Percentiles rank a stretch among this genome's conserved stretches.
Conservation (phyloP, 2,888 invertebrate genomes). For the Ophion costatus region DNA sequence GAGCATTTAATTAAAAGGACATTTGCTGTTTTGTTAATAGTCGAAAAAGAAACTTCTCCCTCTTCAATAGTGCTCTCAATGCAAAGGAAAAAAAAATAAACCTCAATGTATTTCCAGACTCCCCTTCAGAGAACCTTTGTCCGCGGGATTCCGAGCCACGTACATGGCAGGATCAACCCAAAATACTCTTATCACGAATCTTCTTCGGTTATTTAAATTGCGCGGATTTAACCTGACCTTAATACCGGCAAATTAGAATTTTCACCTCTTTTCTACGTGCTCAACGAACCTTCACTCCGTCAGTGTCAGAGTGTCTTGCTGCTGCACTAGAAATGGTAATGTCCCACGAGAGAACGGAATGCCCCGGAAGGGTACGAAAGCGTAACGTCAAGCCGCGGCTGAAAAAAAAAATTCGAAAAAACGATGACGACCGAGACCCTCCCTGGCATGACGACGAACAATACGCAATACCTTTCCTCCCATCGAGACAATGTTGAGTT, state of each 20-base stretch:
- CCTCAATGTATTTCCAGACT: neutral
- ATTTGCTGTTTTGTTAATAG: neutral
- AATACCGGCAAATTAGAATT: slow-evolving; percentile 38
- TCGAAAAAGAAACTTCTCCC: neutral
- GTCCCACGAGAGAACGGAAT: slow-evolving; percentile 68
- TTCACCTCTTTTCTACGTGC: slow-evolving; percentile 17
- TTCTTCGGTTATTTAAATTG: neutral
- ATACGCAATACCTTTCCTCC: slow-evolving; percentile 21
- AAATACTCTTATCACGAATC: neutral
- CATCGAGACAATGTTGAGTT: neutral
- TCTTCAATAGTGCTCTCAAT: neutral
- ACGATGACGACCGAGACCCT: slow-evolving; percentile 24
- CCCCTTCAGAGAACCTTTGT: neutral
- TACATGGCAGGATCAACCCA: neutral
- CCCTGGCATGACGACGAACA: slow-evolving; percentile 26
- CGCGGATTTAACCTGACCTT: slow-evolving; percentile 14
- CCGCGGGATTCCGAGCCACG: neutral
- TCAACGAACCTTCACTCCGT: slow-evolving; percentile 37
- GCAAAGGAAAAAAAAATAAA: neutral
- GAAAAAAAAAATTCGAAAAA: slow-evolving; percentile 9
- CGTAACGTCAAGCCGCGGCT: slow-evolving; percentile 76
- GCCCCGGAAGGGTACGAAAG: slow-evolving; percentile 82
- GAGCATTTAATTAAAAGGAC: neutral
- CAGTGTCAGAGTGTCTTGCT: slow-evolving; percentile 20
- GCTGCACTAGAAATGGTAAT: slow-evolving; percentile 73